Evolutionary conservation across 2,113 vertebrate species (phyloP), one percentile per base, ranked within the genome.

Genomic region (Ciconia stormi): DNA sequence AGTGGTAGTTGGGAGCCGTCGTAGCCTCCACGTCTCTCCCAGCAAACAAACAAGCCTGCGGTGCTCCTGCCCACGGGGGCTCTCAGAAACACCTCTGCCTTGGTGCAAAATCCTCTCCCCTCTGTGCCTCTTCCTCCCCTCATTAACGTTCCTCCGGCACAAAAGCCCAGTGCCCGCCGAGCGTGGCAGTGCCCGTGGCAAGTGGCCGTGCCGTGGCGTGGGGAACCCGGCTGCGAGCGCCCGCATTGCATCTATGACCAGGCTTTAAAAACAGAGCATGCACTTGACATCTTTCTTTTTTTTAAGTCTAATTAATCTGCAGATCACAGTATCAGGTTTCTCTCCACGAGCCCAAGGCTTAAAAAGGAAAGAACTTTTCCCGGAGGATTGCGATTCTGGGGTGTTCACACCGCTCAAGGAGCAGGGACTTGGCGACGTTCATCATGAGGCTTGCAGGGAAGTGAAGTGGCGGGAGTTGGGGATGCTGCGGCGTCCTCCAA

Each of bases 201-300:
- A 10, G 19, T 52, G 63, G 66, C 42, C 0, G 0, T 44, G 53
- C 29, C 5, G 1, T 4, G 1, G 13, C 5, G 1, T 22, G 36
- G 50, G 38, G 46, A 19, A 34, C 32, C 32, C 0, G 2, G 4
- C 49, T 22, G 7, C 2, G 1, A 32, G 76, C 1, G 4, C 49
- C 42, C 5, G 0, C 2, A 1, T 49, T 46, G 59, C 61, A 13
- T 73, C 66, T 62, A 1, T 17, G 27, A 13, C 30, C 52, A 29
- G 59, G 42, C 27, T 46, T 67, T 47, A 36, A 13, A 67, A 62
- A 11, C 65, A 46, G 34, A 82, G 44, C 38, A 0, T 23, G n/a
- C 7, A 7, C 58, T 53, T 47, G 61, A 32, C 1, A 1, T 59
- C 22, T 56, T 44, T 38, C 9, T 44, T 14, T 30, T 63, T 49